Conservation (phyloP, 2,797 vertebrate genomes). For the Diplodus sargus region DNA sequence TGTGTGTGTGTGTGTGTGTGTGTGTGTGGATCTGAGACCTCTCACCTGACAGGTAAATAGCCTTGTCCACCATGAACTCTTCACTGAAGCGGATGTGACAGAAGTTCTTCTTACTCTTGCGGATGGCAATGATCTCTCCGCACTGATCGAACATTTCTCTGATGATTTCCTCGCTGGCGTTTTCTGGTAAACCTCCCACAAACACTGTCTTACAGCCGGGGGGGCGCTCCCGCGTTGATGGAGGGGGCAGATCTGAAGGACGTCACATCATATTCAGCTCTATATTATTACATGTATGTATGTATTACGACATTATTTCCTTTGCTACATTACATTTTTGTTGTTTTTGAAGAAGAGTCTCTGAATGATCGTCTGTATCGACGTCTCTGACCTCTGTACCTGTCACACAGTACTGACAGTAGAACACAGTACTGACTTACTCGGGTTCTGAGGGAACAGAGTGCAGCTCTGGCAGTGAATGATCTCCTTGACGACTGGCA, state of each 20-base stretch:
- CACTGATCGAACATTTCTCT: constrained; percentile 93
- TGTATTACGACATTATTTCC: too few relatives aligned
- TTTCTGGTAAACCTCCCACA: constrained; percentile 94
- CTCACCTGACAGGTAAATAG: constrained; percentile 86
- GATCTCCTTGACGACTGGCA: constrained; percentile 94
- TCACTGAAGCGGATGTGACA: constrained; percentile 95
- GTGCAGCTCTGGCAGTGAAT: constrained; percentile 97
- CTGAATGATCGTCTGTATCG: neutral
- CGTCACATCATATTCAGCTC: too few relatives aligned
- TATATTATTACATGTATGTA: too few relatives aligned
- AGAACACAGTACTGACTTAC: constrained; percentile 82
- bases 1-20: neutral
- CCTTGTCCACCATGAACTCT: constrained; percentile 95
- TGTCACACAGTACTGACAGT: too few relatives aligned
- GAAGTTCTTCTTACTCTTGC: constrained; percentile 98
- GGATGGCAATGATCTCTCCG: constrained; percentile 93
- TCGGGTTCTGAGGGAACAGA: constrained; percentile 96
- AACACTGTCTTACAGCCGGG: constrained; percentile 97
- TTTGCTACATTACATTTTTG: too few relatives aligned
- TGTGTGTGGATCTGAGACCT: neutral
- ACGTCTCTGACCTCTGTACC: too few relatives aligned
- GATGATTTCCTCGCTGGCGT: constrained; percentile 91
- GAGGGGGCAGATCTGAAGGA: constrained; percentile 90
- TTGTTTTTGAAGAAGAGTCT: neutral
- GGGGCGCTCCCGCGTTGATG: constrained; percentile 92